Percentiles rank a stretch among this genome's conserved stretches.
phyloP scores from a whole-genome alignment of 2,888 invertebrate genomes.

The Glaucopsyche alexis region DNA sequence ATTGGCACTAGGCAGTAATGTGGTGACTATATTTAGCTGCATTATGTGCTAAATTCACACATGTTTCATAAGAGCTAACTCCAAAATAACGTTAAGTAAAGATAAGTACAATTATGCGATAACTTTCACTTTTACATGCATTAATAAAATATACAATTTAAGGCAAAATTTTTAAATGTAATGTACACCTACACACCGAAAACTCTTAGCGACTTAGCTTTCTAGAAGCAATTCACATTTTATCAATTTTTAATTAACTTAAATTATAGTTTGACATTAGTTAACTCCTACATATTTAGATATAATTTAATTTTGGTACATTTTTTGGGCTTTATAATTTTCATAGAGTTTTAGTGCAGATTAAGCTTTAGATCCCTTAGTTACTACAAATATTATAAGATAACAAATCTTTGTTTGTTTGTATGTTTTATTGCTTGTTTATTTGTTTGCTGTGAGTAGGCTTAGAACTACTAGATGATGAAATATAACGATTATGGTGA shows the following conservation, averaged over 20 bases:
- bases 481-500: too few species aligned
- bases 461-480: too few species aligned
- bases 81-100: conserved; percentile 18
- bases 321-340: background rate
- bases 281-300: background rate
- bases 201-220: background rate
- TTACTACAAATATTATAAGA: too few species aligned
- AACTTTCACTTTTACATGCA: conserved; percentile 24
- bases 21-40: background rate
- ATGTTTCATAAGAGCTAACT: conserved; percentile 3
- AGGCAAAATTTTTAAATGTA: conserved; percentile 6
- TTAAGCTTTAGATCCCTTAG: too few species aligned
- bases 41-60: conserved; percentile 8
- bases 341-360: background rate
- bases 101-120: conserved; percentile 13
- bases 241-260: background rate
- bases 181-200: background rate
- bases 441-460: too few species aligned
- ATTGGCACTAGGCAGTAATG: background rate
- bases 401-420: too few species aligned
- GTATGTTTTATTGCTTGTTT: too few species aligned
- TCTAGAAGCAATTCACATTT: conserved; percentile 14
- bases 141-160: conserved; percentile 23
- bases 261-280: background rate
- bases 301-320: background rate